Conservation (phyloP, 2,888 invertebrate genomes). For the Odontocerum albicorne region DNA sequence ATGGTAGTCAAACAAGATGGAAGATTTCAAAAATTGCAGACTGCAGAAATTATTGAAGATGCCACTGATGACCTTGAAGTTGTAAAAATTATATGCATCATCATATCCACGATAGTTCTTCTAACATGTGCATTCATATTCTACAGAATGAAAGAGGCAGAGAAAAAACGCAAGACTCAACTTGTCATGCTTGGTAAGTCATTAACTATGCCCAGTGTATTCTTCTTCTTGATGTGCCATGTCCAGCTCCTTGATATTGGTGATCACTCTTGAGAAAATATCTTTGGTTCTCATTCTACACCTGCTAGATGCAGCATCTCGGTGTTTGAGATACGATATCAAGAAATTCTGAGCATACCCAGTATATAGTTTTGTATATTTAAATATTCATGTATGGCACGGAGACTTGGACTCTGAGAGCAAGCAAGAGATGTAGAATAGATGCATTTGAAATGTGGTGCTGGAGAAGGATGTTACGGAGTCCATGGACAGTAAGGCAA, state of each 20-base stretch:
- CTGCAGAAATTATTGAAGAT: constrained; percentile 51
- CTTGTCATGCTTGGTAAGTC: constrained; percentile 47
- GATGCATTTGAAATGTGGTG: too few species aligned
- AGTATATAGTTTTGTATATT: too few species aligned
- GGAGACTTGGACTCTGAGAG: too few species aligned
- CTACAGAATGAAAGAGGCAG: constrained; percentile 50
- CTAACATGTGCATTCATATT: constrained; percentile 51
- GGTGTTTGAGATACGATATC: too few species aligned
- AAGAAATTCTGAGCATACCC: too few species aligned
- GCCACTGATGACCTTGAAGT: constrained; percentile 45
- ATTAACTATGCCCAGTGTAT: not conserved
- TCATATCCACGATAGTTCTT: constrained; percentile 52
- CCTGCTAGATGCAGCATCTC: too few species aligned
- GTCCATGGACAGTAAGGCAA: too few species aligned
- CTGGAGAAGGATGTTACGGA: too few species aligned
- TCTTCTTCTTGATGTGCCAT: constrained; percentile 1
- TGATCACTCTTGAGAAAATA: too few species aligned
- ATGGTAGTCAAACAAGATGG: constrained; percentile 60
- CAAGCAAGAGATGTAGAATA: too few species aligned
- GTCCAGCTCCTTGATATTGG: too few species aligned
- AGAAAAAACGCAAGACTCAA: constrained; percentile 49
- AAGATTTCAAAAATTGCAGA: constrained; percentile 29
- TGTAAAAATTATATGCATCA: constrained; percentile 52
- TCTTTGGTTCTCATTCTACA: not conserved
- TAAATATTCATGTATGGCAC: too few species aligned